A percentile compares a stretch with the other conserved stretches of the same genome.
phyloP scores from a whole-genome alignment of 1,140 invertebrate species.

The Rhyzopertha dominica region DNA sequence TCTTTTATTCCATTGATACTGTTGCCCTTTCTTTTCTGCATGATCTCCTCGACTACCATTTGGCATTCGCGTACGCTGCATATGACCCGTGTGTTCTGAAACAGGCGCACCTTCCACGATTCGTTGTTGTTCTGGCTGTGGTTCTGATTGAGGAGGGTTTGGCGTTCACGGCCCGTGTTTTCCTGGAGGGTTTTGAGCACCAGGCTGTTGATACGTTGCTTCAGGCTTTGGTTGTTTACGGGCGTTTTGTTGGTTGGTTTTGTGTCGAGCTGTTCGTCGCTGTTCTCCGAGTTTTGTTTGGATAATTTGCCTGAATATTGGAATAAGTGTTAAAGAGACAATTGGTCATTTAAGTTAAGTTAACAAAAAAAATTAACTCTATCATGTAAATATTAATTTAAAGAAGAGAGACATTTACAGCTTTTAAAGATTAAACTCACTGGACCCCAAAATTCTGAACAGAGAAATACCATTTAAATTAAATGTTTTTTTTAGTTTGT shows the following conservation, averaged over 20 bases:
- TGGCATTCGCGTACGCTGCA: conserved; percentile 70
- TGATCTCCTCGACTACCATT: conserved; percentile 72
- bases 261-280: conserved; percentile 39
- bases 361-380: no score
- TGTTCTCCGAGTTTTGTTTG: conserved; percentile 12
- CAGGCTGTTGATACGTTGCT: conserved; percentile 81
- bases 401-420: no score
- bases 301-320: conserved; percentile 6
- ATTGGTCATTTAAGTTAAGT: no score
- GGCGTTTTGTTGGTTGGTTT: conserved; percentile 41
- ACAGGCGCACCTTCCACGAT: conserved; percentile 73
- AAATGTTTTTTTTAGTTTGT: no score
- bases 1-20: not conserved
- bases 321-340: no score
- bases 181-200: conserved; percentile 85
- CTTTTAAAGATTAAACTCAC: no score
- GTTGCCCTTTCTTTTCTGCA: conserved; percentile 38
- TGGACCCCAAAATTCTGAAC: no score
- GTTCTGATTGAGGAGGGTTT: conserved; percentile 50
- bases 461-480: no score
- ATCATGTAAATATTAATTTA: no score
- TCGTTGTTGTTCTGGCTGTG: conserved; percentile 55
- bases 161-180: conserved; percentile 78
- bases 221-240: conserved; percentile 63
- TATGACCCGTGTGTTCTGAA: conserved; percentile 74